Evolutionary conservation across 2,888 invertebrate genomes (phyloP).

Genomic region (Standfussiana lucernea): DNA sequence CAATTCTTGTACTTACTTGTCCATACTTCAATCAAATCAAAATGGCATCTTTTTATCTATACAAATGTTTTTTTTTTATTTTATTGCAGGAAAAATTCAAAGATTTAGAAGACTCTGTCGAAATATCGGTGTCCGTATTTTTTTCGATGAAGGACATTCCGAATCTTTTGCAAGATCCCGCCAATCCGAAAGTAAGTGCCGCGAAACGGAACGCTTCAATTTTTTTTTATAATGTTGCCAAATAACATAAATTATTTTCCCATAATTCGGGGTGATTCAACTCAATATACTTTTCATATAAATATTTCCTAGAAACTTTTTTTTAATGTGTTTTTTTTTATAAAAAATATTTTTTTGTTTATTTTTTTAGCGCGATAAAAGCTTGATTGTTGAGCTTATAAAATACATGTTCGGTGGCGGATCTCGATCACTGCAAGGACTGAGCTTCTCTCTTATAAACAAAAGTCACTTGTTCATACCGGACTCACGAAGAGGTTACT

Average conservation of each 20-base stretch:
- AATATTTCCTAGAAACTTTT: too few species aligned
- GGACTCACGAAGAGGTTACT: conserved; percentile 71
- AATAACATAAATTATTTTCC: conserved; percentile 6
- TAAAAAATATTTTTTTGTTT: not conserved
- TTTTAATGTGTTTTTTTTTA: too few species aligned
- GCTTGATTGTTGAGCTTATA: conserved; percentile 78
- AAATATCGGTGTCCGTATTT: conserved; percentile 87
- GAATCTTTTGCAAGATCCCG: conserved; percentile 87
- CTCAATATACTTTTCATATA: not conserved
- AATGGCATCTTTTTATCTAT: not conserved
- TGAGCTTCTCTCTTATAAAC: conserved; percentile 86
- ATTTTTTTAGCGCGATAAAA: conserved; percentile 80
- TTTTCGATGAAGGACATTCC: conserved; percentile 90
- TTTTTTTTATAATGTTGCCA: conserved; percentile 46
- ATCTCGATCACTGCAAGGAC: conserved; percentile 85
- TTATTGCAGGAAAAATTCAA: conserved; percentile 85
- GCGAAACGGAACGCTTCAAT: conserved; percentile 47
- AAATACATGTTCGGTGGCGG: conserved; percentile 78
- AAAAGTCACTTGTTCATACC: conserved; percentile 84
- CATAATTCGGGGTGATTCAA: conserved; percentile 23
- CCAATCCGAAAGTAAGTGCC: conserved; percentile 86
- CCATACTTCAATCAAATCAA: not conserved
- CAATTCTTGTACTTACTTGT: not conserved
- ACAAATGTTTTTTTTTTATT: not conserved
- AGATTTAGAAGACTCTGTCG: conserved; percentile 88